Evolutionary conservation across 2,113 vertebrate genomes (phyloP), one percentile per base, ranked within the genome.

Genomic region (Campylomormyrus tamandua): DNA sequence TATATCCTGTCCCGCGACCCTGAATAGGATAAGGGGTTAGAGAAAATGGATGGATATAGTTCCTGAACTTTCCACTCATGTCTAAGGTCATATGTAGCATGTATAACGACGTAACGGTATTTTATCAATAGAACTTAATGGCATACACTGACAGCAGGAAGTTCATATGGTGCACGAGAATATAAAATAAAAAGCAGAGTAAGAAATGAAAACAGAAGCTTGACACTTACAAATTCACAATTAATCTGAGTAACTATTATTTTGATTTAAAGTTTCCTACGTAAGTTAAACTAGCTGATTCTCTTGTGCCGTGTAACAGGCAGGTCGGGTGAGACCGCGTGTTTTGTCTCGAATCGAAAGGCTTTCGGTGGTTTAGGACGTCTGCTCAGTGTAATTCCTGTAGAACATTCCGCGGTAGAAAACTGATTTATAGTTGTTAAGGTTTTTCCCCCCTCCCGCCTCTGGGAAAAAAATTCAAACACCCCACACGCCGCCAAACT

Each of bases 401-500:
- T 39, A 24, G 45, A 62, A 74, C 45, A 90, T 90, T 90, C 90
- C 88, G 35, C 80, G 85, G 80, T 89, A 85, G 46, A 52, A 24
- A 46, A 39, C 58, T 89, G 90, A 90, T 90, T 90, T 90, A 90
- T 89, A 88, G 56, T 31, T 87, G 80, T 66, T 56, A 50, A 52
- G 53, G 56, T 53, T 45, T 66, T 85, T 62, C 45, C 83, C 15
- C 89, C 80, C 89, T 70, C 83, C 83, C 46, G 58, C 39, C 50
- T 27, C 35, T 48, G 21, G 74, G 74, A 66, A 86, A 62, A 83
- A 87, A 87, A 86, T 1, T 35, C 80, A 39, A 66, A 84, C 83
- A 87, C 80, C 89, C 89, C 83, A 45, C 56, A 87, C 89, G 19
- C 83, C 89, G 19, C 56, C 53, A 74, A 70, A 45, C 15, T 11